These are phyloP conservation scores for Drosophila suzukii DNA, from an alignment of 1,140 invertebrate species.

Conservation along the genomic window DNA sequence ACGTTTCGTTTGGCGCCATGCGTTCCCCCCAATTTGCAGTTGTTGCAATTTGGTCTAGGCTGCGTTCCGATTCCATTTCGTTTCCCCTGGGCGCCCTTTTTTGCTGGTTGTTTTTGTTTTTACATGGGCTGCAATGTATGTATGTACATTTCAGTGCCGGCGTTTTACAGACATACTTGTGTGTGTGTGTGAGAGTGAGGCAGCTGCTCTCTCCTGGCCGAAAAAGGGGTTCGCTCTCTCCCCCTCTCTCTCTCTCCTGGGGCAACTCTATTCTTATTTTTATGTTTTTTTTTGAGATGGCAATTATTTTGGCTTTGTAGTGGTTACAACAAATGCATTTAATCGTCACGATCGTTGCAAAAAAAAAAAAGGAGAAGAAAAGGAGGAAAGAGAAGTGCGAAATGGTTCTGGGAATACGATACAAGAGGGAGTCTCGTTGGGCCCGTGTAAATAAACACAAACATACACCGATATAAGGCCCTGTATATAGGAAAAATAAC, in stretches of 20 bases:
- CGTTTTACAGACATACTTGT: slow-evolving; percentile 6
- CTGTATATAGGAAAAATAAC: slow-evolving; percentile 13
- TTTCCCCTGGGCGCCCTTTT: slow-evolving; percentile 54
- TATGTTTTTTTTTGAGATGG: slow-evolving; percentile 19
- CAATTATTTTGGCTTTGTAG: slow-evolving; percentile 49
- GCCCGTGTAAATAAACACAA: slow-evolving; percentile 22
- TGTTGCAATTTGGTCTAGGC: slow-evolving; percentile 62
- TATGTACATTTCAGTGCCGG: slow-evolving; percentile 20
- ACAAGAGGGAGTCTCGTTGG: slow-evolving; percentile 17
- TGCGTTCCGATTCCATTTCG: slow-evolving; percentile 48
- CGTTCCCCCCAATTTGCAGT: slow-evolving; percentile 55
- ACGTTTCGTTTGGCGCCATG: slow-evolving; percentile 60
- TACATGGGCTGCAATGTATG: slow-evolving; percentile 49
- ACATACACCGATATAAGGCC: background rate
- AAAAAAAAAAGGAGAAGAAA: slow-evolving; percentile 15
- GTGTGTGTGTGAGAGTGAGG: slow-evolving; percentile 12
- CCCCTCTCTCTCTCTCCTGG: slow-evolving; percentile 12
- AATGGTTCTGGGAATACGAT: slow-evolving; percentile 46
- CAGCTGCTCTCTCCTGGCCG: slow-evolving; percentile 44
- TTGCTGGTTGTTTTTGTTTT: slow-evolving; percentile 35
- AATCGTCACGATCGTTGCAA: slow-evolving; percentile 42
- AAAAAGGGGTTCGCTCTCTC: slow-evolving; percentile 35
- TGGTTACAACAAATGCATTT: slow-evolving; percentile 51
- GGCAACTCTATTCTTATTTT: slow-evolving; percentile 34
- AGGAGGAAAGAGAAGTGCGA: slow-evolving; percentile 20